phyloP scores from a whole-genome alignment of 2,888 invertebrate species.

The Noctua pronuba region DNA sequence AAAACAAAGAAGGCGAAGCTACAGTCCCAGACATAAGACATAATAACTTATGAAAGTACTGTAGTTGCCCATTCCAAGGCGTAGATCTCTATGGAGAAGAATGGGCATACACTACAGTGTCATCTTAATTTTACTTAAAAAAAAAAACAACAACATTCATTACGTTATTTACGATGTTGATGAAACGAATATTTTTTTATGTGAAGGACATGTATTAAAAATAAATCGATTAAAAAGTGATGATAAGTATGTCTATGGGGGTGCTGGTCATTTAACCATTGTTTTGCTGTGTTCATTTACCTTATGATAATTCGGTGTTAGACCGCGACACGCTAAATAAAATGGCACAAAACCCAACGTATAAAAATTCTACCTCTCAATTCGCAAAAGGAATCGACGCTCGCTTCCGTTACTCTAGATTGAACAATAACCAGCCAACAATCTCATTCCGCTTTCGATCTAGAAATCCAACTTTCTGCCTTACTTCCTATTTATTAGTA shows the following conservation, averaged over 20 bases:
- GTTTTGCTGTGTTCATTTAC: neutral
- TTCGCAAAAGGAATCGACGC: conserved; percentile 13
- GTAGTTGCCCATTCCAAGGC: too few species aligned
- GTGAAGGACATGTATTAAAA: neutral
- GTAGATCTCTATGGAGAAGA: too few species aligned
- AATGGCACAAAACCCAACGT: neutral
- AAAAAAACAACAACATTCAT: neutral
- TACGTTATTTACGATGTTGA: neutral
- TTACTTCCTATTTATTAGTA: conserved; percentile 43
- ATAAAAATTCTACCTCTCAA: neutral
- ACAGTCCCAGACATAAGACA: too few species aligned
- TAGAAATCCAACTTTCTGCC: conserved; percentile 30
- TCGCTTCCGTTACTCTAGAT: conserved; percentile 12
- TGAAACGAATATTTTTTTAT: neutral
- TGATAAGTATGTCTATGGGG: too few species aligned
- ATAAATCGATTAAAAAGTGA: too few species aligned
- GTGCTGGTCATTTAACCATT: too few species aligned
- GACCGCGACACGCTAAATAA: neutral
- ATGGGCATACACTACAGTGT: neutral
- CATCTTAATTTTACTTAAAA: neutral
- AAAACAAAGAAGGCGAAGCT: too few species aligned
- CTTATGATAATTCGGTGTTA: neutral
- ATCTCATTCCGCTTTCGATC: conserved; percentile 28
- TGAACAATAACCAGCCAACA: conserved; percentile 27
- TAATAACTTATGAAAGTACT: too few species aligned